phyloP scores from a whole-genome alignment of 2,888 invertebrate species.

The Nezara viridula region DNA sequence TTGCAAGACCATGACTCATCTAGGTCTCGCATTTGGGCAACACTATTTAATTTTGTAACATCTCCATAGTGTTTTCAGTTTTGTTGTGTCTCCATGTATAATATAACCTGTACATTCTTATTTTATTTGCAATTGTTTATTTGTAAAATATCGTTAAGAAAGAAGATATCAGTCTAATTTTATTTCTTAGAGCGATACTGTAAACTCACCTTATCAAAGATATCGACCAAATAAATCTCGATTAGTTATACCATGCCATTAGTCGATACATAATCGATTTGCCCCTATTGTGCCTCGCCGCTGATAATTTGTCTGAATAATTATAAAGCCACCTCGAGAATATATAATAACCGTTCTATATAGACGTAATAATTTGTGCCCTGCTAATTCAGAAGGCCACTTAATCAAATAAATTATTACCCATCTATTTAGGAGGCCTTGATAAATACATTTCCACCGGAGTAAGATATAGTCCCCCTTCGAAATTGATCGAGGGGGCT shows the following conservation, averaged over 20 bases:
- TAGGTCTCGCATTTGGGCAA: too few relatives aligned
- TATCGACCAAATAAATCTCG: not conserved
- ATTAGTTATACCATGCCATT: not conserved
- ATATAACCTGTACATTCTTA: too few relatives aligned
- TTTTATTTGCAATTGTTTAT: too few relatives aligned
- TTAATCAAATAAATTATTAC: slow-evolving; percentile 30
- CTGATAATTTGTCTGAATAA: slow-evolving; percentile 26
- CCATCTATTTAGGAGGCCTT: slow-evolving; percentile 34
- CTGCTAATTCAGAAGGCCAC: slow-evolving; percentile 24
- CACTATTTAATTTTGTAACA: too few relatives aligned
- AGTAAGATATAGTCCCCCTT: not conserved
- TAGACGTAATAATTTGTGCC: slow-evolving; percentile 44
- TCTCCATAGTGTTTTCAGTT: too few relatives aligned
- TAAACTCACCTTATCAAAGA: not conserved
- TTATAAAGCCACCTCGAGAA: not conserved
- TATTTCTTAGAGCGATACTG: too few relatives aligned
- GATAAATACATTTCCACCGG: slow-evolving; percentile 15
- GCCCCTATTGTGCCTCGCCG: not conserved
- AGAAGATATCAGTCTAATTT: too few relatives aligned
- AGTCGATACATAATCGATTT: not conserved
- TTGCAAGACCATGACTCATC: too few relatives aligned
- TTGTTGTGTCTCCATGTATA: too few relatives aligned
- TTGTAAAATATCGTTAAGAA: too few relatives aligned
- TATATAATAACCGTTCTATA: slow-evolving; percentile 15
- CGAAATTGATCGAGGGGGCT: not conserved